Conservation (phyloP, 2,888 invertebrate species). For the Amphipyra berbera region DNA sequence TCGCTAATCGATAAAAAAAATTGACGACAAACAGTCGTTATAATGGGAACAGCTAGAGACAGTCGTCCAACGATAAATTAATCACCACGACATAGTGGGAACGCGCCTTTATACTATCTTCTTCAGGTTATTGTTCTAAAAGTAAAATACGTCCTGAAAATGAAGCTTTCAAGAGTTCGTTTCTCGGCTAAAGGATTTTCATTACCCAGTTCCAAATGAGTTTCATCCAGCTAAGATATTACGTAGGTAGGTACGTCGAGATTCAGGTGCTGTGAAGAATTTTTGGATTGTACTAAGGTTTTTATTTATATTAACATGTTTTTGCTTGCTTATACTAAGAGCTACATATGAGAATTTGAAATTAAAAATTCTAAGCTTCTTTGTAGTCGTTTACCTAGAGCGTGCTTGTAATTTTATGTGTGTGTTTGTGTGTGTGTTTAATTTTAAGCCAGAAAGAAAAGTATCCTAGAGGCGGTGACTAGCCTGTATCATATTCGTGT, state of each 20-base stretch:
- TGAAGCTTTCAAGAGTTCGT: conserved; percentile 26
- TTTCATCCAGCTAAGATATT: conserved; percentile 32
- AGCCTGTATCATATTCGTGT: no score
- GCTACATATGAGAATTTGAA: conserved; percentile 27
- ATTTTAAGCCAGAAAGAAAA: no score
- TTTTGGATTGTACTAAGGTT: conserved; percentile 34
- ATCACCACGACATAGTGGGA: no score
- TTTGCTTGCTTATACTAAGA: conserved; percentile 7
- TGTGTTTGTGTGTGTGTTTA: background rate
- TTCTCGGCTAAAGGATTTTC: conserved; percentile 46
- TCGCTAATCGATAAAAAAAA: no score
- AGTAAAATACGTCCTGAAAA: conserved; percentile 34
- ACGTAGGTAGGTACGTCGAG: conserved; percentile 28
- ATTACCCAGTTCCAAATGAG: conserved; percentile 47
- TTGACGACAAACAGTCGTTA: no score
- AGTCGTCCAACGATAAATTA: no score
- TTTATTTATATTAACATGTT: conserved; percentile 37
- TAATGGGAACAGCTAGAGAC: no score
- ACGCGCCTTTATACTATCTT: background rate
- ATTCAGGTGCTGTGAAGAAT: conserved; percentile 21
- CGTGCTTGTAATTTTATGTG: conserved; percentile 10
- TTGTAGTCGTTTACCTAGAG: conserved; percentile 7
- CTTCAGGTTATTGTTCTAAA: conserved; percentile 34
- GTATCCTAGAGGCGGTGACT: no score
- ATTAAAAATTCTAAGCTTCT: conserved; percentile 41